Conservation (phyloP, 2,113 vertebrate species). For the Caloenas nicobarica region DNA sequence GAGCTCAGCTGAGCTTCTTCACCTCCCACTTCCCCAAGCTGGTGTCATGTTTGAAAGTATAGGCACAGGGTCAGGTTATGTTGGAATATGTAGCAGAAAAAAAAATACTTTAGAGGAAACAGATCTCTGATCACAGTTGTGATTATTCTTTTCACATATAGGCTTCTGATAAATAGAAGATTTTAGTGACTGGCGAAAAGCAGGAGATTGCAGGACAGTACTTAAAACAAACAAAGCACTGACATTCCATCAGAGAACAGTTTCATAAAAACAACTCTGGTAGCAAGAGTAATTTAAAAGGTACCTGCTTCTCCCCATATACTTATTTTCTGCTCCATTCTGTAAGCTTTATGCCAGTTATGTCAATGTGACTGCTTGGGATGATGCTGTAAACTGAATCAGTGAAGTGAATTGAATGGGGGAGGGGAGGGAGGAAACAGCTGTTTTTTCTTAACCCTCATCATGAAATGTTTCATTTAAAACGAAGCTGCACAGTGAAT, state of each 20-base stretch:
- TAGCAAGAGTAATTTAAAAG: constrained; percentile 9
- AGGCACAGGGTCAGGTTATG: not conserved
- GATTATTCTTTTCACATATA: not conserved
- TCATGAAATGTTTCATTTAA: constrained; percentile 49
- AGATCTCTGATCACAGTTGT: not conserved
- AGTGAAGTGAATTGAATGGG: constrained; percentile 17
- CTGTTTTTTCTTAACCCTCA: constrained; percentile 9
- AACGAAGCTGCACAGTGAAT: constrained; percentile 41
- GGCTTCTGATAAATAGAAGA: not conserved
- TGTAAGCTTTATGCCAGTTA: not conserved
- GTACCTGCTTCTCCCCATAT: not conserved
- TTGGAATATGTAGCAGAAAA: not conserved
- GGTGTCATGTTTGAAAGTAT: not conserved
- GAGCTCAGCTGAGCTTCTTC: not conserved
- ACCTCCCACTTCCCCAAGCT: not conserved
- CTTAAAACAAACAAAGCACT: not conserved
- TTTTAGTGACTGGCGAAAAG: not conserved
- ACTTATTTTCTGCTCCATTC: constrained; percentile 35
- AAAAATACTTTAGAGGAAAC: not conserved
- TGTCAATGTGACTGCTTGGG: not conserved
- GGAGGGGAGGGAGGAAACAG: constrained; percentile 3
- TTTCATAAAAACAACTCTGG: not conserved
- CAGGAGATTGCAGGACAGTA: not conserved
- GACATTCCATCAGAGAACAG: not conserved
- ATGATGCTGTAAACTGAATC: constrained; percentile 25